Evolutionary conservation across 37 sponge, comb jelly and placozoan genomes (phyloP), one percentile per base, ranked within the genome.

Genomic region (Chondrosia reniformis): DNA sequence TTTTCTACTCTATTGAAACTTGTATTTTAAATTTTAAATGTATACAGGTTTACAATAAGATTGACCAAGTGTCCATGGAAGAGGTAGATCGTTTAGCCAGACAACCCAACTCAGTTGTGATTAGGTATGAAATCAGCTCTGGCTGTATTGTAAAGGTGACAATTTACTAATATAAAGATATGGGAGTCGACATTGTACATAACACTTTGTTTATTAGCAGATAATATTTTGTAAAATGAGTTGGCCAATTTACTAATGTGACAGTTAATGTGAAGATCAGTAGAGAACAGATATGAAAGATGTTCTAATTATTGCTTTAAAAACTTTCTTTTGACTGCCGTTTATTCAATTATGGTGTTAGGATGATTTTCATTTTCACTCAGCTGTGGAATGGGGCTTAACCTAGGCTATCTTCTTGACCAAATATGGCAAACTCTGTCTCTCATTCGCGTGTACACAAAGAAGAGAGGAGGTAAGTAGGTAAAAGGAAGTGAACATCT

Each of bases 41-140:
- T n/a, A n/a, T n/a, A n/a, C n/a, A n/a, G n/a, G n/a, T n/a, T 45
- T 99, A 91, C 81, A 99, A 99, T 84, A 99, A 99, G 79, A 89
- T 99, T 66, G 99, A 99, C 81, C 86, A 84, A 33, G 86, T 96
- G 33, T 94, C 92, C 27, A 30, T 99, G 77, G 99, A 99, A 61
- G 99, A 99, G 64, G 97, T 99, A 54, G 99, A 99, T 77, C 67
- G 92, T 42, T 65, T 96, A 43, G 99, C 99, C 7, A 62, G 92
- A 3, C 83, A 91, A 55, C 87, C 85, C 3, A 63, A 99, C 74
- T 88, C 89, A 5, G 83, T 95, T 34, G 99, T 99, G 55, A 91
- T 87, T 10, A 84, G 85, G 85, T 84, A 28, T 79, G 72, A n/a
- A n/a, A n/a, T n/a, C n/a, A n/a, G n/a, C n/a, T n/a, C n/a, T n/a